A percentile compares a stretch with the other conserved stretches of the same genome.
Evolutionary conservation across 2,797 vertebrate species (phyloP).

Genomic region (Spheniscus humboldti): DNA sequence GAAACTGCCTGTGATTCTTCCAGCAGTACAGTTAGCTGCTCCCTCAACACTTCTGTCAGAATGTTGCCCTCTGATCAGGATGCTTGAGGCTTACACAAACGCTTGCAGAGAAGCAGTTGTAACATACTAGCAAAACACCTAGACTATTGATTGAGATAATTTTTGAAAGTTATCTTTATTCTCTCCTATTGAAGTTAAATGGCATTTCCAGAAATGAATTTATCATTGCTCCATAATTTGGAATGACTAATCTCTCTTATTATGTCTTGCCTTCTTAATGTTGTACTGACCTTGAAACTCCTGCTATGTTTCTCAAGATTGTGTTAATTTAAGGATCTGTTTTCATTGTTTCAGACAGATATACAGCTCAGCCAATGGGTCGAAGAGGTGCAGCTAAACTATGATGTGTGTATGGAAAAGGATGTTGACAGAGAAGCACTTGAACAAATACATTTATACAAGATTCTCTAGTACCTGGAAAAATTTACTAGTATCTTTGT

Average conservation of each 20-base stretch:
- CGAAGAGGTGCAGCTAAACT: constrained; percentile 83
- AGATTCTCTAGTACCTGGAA: constrained; percentile 72
- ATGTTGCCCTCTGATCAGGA: background rate
- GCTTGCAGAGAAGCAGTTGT: background rate
- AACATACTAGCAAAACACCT: background rate
- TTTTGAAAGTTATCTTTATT: background rate
- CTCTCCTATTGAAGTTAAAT: background rate
- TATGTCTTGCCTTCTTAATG: background rate
- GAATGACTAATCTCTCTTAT: background rate
- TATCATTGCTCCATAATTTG: background rate
- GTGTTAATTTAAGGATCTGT: constrained; percentile 33
- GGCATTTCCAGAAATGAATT: background rate
- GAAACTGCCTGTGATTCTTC: background rate
- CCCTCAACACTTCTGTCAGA: background rate
- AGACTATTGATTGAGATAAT: background rate
- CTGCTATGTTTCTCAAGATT: background rate
- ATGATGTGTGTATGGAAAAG: constrained; percentile 73
- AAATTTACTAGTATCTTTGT: constrained; percentile 11
- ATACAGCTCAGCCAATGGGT: constrained; percentile 80
- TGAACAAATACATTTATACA: constrained; percentile 89
- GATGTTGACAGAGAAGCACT: constrained; percentile 82
- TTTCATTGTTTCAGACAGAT: constrained; percentile 68
- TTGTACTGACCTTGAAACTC: background rate
- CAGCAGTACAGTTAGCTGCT: background rate
- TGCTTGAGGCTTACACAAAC: background rate